These are phyloP conservation scores for Ylistrum balloti DNA, from an alignment of 1,140 invertebrate species.

Conservation along the genomic window DNA sequence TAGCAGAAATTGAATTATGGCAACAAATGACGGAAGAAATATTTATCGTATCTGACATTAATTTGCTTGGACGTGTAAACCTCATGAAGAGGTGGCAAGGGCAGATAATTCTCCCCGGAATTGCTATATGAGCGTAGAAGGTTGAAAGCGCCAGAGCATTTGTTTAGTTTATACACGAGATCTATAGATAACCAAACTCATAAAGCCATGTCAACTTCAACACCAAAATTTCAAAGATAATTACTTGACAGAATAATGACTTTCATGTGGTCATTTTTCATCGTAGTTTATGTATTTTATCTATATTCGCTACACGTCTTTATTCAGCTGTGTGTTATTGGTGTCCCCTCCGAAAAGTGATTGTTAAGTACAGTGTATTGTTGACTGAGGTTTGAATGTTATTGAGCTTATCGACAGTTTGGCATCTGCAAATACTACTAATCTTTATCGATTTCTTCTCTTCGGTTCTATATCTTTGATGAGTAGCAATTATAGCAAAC, in stretches of 20 bases:
- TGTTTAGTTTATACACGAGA: conserved; percentile 24
- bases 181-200: not conserved
- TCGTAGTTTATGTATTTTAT: not conserved
- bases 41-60: not conserved
- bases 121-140: not conserved
- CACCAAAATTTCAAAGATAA: not conserved
- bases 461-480: not conserved
- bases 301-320: not conserved
- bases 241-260: not conserved
- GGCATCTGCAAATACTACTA: not conserved
- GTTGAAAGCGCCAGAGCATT: not conserved
- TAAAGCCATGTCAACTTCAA: not conserved
- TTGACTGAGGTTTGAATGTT: not conserved
- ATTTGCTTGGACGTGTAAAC: conserved; percentile 38
- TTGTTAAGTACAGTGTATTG: no score
- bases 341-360: not conserved
- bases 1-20: conserved; percentile 24
- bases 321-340: not conserved
- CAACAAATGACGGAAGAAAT: conserved; percentile 15
- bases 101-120: not conserved
- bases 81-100: conserved; percentile 2
- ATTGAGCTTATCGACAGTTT: not conserved
- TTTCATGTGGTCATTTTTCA: not conserved
- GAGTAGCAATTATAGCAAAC: not conserved
- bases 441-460: not conserved